Evolutionary conservation across 2,888 invertebrate genomes (phyloP), one percentile per base, ranked within the genome.

Genomic region (Lamellibrachia columna): DNA sequence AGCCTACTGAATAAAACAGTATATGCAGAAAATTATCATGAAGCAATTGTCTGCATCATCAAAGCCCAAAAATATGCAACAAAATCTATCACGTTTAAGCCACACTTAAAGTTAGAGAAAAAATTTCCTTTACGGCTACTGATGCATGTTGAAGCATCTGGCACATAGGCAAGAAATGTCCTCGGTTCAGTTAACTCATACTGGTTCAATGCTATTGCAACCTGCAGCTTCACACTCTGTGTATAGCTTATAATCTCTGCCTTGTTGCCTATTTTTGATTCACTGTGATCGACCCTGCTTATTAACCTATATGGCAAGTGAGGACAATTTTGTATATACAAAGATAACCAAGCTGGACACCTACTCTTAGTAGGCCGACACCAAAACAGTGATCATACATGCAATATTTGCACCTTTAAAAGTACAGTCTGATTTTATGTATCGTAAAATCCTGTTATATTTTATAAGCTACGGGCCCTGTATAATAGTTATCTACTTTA

Each of bases 1-100:
- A 75, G 75, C 75, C 0, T 22, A 11, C 15, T 15, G 75, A 22
- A 75, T 22, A 40, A 40, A 40, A 40, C 40, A 40, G 40, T 40
- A 4, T 75, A 75, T 75, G 75, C 75, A 75, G 22, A 58, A 58
- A 58, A 58, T 8, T 11, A 58, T 2, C 8, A 58, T 22, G n/a
- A 75, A 75, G 75, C 75, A 75, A 75, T 75, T 75, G 15, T 75
- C 75, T 75, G 75, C 75, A 75, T n/a, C 75, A 75, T n/a, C 75
- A 75, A 22, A 55, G 55, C 55, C 55, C 7, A 55, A 7, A 55
- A 75, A 75, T 75, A 75, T 75, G 22, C 75, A 75, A n/a, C n/a
- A 58, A 75, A 75, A 4, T 75, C 2, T 75, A 75, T 15, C 75
- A 75, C 22, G n/a, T 22, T 75, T 75, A 75, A 75, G 22, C 22